Evolutionary conservation across 2,888 invertebrate species (phyloP).

Genomic region (Alitta virens): DNA sequence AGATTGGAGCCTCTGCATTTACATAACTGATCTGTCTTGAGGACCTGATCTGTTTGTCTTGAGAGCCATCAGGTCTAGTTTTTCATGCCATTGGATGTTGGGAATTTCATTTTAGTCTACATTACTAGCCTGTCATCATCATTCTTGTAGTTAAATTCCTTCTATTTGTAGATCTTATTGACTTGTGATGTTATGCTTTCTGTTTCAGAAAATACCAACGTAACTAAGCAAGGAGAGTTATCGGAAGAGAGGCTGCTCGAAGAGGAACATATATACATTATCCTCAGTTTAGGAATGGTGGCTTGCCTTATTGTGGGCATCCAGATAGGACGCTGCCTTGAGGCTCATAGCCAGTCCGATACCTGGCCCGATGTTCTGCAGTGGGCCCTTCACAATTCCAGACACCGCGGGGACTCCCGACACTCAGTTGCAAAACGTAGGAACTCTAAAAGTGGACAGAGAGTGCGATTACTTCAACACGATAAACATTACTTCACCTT

Average conservation of each 20-base stretch:
- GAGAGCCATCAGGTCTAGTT: no score
- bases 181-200: no score
- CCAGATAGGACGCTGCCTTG: neutral
- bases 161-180: no score
- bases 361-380: neutral
- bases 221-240: no score
- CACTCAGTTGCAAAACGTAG: neutral
- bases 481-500: neutral
- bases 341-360: slow-evolving; percentile 1
- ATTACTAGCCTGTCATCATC: no score
- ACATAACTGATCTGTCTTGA: no score
- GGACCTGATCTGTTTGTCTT: no score
- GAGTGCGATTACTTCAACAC: neutral
- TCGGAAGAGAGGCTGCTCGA: neutral
- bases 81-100: no score
- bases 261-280: neutral
- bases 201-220: neutral
- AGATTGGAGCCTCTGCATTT: no score
- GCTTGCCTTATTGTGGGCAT: neutral
- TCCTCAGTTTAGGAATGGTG: neutral
- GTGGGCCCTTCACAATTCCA: neutral
- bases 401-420: neutral
- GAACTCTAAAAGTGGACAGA: neutral
- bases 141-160: no score
- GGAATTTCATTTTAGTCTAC: no score